These are phyloP conservation scores for Garrulus glandarius DNA, from an alignment of 2,797 vertebrate genomes.

Conservation along the genomic window DNA sequence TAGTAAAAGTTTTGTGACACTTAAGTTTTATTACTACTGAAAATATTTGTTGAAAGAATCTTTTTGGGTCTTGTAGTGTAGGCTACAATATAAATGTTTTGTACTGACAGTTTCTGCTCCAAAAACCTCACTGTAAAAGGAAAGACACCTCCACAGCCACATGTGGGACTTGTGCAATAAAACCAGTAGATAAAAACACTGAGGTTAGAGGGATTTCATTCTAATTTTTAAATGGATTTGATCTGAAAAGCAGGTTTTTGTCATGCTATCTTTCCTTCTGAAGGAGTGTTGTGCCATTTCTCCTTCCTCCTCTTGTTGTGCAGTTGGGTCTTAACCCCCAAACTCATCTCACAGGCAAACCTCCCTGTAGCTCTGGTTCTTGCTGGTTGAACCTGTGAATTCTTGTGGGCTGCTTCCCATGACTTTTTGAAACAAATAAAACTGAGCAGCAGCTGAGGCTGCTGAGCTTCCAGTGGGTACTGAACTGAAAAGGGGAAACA, in stretches of 20 bases:
- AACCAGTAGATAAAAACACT: neutral
- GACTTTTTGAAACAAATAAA: neutral
- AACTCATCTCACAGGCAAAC: neutral
- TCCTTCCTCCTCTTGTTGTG: neutral
- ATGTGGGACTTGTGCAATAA: neutral
- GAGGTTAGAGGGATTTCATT: neutral
- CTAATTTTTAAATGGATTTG: neutral
- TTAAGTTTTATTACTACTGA: neutral
- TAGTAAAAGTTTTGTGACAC: neutral
- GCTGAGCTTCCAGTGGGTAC: neutral
- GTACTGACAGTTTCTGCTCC: neutral
- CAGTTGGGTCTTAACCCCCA: neutral
- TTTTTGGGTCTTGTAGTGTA: neutral
- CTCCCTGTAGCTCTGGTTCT: neutral
- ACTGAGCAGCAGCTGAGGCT: neutral
- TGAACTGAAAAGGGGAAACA: neutral
- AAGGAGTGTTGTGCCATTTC: neutral
- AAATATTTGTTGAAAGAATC: neutral
- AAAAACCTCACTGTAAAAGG: neutral
- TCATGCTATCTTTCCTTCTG: neutral
- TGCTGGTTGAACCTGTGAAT: neutral
- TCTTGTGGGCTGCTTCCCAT: neutral
- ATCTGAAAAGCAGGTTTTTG: neutral
- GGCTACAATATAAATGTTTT: neutral
- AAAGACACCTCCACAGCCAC: neutral